Base-by-base conservation (phyloP, 2,797 vertebrate species). In the Semotilus atromaculatus region DNA sequence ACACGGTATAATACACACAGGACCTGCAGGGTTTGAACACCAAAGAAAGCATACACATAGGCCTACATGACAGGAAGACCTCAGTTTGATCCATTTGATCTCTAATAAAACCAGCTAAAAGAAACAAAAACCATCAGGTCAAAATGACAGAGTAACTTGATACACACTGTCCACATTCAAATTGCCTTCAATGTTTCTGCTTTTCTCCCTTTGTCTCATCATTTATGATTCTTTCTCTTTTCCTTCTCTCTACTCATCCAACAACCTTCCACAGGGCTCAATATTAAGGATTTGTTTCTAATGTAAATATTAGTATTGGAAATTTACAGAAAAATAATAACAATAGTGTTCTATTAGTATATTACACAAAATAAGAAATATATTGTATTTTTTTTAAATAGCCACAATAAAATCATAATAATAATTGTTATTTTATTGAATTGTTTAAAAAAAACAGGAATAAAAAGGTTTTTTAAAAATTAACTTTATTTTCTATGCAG, bases 121-220 rank as follows among this genome's bases (percentile, higher is more conserved):
- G 53, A 78, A 78, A 55, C 36, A 23, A 26, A 34, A 73, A 29
- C 9, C 66, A 62, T 34, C 29, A 51, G 76, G 40, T 71, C 55
- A 71, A 66, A 48, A 73, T 60, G 43, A 66, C 13, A 77, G 23
- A 34, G 78, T 79, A 82, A 84, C 73, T 60, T 7, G 19, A 74
- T n/a, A 72, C 81, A 6, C 58, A 5, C 18, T 1, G 38, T 81
- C 53, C 68, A 83, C 45, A 70, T 55, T 43, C 26, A 78, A 84
- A 36, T 80, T 18, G 9, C 68, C 31, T 48, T 79, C 48, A 68
- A 13, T n/a, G 26, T 80, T 66, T 75, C 60, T 55, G 83, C 23
- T 60, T 60, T 81, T 51, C 43, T 36, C 9, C 23, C 34, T 1
- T 21, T 23, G 53, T 73, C 13, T 34, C 40, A 18, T 58, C 19